Base-by-base conservation (phyloP, 2,113 vertebrate species). In the Ceyx margarethae region DNA sequence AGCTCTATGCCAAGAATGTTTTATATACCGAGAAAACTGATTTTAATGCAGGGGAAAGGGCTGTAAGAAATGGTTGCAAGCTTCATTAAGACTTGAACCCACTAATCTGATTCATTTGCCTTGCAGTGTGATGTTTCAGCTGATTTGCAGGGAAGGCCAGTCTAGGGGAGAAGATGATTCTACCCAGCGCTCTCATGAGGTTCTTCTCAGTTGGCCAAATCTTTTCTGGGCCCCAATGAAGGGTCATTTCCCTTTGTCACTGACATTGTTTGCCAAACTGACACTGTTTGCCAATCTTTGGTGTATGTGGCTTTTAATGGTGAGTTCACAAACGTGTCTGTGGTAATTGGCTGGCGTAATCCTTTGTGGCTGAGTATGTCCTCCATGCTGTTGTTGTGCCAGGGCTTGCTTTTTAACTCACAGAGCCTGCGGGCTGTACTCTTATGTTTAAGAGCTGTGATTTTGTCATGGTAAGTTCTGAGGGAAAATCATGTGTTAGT, bases 391-490 rank as follows among this genome's bases (percentile, higher is more conserved):
- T 35, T 79, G 62, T 23, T 89, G 79, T 91, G 94, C 93, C 91
- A 94, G 69, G 87, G 40, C n/a, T 60, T 71, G 67, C 94, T 92
- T 78, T 51, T 81, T 51, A 87, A 92, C 74, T 93, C 66, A 5
- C 31, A 85, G 79, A 91, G 92, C 93, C 96, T 95, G 78, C 11
- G 2, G 95, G 95, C 94, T 87, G 64, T 77, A 68, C 91, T 91
- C 91, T 85, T 53, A 69, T 37, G 78, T 94, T 91, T 94, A 95
- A 95, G 89, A 93, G 83, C 81, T 96, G 82, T 96, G 93, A 95
- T 94, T 96, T 96, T 92, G 94, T 96, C 94, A 96, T 94, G 95
- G 95, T 96, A 51, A 74, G 56, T 94, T 96, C 72, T 79, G 72
- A 91, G 67, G 83, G 89, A 94, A 96, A 96, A 96, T 95, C 48